These are phyloP conservation scores for Phocoena phocoena DNA, from an alignment of 2,113 vertebrate species.

Conservation along the genomic window DNA sequence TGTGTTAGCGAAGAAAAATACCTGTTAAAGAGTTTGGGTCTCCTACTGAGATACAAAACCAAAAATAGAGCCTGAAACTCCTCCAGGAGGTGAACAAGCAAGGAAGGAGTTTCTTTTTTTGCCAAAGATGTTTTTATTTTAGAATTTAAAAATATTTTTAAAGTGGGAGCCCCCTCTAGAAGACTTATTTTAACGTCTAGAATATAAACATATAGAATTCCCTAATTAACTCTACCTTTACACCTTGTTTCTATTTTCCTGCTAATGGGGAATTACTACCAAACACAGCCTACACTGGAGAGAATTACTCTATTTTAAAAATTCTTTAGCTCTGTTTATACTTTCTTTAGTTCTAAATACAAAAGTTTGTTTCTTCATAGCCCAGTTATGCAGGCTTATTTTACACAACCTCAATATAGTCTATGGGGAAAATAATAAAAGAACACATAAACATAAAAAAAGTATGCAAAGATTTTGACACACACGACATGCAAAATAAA, in stretches of 20 bases:
- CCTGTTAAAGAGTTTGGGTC: background rate
- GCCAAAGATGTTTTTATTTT: background rate
- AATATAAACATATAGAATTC: background rate
- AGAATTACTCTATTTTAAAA: conserved; percentile 25
- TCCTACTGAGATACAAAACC: background rate
- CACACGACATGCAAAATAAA: background rate
- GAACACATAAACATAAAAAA: background rate
- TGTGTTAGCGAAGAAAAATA: background rate
- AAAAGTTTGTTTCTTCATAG: background rate
- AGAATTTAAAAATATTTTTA: background rate
- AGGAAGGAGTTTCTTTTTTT: background rate
- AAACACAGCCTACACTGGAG: background rate
- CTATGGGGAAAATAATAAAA: background rate
- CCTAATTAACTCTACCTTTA: background rate
- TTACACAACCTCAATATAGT: background rate
- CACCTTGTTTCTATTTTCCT: background rate
- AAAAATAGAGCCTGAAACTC: background rate
- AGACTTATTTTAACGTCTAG: background rate
- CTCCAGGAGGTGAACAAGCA: background rate
- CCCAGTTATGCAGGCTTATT: background rate
- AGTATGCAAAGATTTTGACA: background rate
- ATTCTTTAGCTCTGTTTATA: background rate
- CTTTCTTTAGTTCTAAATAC: background rate
- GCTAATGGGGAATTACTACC: background rate
- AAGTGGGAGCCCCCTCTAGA: background rate